Conservation (phyloP, 2,113 vertebrate species). For the Neolamprologus falcicula region DNA sequence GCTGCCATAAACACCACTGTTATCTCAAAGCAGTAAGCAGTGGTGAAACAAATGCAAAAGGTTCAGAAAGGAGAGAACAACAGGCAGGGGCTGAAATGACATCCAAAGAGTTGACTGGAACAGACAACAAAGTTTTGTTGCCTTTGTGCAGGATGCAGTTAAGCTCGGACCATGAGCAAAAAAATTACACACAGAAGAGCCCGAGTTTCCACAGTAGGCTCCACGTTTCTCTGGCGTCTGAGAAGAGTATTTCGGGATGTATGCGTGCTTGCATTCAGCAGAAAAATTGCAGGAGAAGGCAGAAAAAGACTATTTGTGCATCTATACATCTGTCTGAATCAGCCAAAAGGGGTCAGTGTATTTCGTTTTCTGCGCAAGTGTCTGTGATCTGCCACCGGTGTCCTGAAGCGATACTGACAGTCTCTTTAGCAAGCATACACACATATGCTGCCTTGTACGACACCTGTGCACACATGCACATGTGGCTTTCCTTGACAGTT, state of each 20-base stretch:
- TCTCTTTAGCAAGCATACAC: not conserved
- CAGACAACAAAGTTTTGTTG: slow-evolving; percentile 11
- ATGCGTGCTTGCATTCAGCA: not conserved
- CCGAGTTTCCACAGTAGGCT: not conserved
- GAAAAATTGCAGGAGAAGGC: not conserved
- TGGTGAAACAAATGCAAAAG: slow-evolving; percentile 24
- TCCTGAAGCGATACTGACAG: not conserved
- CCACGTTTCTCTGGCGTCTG: not conserved
- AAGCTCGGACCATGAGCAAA: not conserved
- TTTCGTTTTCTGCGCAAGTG: not conserved
- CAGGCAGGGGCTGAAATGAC: slow-evolving; percentile 16
- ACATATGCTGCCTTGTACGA: not conserved
- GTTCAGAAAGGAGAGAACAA: not conserved
- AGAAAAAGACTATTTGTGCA: not conserved
- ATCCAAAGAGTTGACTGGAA: slow-evolving; percentile 23
- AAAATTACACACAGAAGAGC: not conserved
- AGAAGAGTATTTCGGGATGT: not conserved
- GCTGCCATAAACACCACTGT: not conserved
- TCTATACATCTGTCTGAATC: not conserved
- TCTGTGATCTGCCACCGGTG: not conserved
- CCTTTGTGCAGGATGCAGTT: slow-evolving; percentile 5
- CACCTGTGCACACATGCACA: not conserved
- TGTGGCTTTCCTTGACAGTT: not conserved
- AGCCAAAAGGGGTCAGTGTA: not conserved
- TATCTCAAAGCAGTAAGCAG: slow-evolving; percentile 16